Evolutionary conservation across 2,113 vertebrate species (phyloP).

Genomic region (Tachuris rubrigastra): DNA sequence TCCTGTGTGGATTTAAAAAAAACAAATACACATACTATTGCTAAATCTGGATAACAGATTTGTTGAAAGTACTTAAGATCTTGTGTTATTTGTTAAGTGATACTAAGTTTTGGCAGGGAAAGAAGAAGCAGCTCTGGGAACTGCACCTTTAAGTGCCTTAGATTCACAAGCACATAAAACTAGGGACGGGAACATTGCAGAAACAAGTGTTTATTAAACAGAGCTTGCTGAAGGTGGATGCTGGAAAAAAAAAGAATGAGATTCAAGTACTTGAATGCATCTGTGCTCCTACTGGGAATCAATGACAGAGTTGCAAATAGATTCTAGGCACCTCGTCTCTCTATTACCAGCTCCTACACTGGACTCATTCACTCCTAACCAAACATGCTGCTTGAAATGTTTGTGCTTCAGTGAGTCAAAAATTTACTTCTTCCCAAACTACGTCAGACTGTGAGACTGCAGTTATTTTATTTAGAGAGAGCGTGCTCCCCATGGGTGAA

Average conservation of each 20-base stretch:
- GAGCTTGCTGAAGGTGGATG: not conserved
- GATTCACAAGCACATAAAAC: not conserved
- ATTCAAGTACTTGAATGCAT: slow-evolving; percentile 41
- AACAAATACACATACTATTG: not conserved
- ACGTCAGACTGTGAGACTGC: not conserved
- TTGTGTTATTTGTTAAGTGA: not conserved
- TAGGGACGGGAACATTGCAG: not conserved
- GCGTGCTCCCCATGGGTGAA: not conserved
- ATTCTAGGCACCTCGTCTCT: slow-evolving; percentile 7
- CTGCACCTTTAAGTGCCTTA: not conserved
- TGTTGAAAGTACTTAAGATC: not conserved
- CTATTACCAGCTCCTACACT: not conserved
- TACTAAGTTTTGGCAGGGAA: not conserved
- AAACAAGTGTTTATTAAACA: slow-evolving; percentile 25
- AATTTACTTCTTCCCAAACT: not conserved
- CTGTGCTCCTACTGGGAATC: not conserved
- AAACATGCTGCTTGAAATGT: not conserved
- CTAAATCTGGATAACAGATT: not conserved
- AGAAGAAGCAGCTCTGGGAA: not conserved
- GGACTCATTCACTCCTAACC: slow-evolving; percentile 4
- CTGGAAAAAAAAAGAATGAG: not conserved
- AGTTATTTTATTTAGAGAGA: slow-evolving; percentile 20
- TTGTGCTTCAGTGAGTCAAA: not conserved
- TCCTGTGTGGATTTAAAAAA: not conserved
- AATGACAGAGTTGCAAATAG: slow-evolving; percentile 11